Conservation (phyloP, 2,113 vertebrate species). For the Columba livia region DNA sequence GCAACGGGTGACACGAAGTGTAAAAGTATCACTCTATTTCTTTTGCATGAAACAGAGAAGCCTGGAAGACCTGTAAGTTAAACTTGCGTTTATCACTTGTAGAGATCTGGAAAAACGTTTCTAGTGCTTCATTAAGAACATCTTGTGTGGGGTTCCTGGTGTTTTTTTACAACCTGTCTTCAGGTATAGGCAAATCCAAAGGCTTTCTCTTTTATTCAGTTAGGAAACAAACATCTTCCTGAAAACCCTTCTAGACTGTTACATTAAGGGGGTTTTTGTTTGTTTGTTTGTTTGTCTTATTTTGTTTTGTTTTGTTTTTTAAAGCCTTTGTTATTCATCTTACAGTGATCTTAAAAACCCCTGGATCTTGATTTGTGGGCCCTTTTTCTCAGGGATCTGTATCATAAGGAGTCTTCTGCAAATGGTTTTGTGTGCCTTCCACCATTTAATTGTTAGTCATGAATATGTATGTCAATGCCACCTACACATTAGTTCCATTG, state of each 20-base stretch:
- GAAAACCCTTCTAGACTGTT: fast-evolving
- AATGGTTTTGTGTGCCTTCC: neutral
- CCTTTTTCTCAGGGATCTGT: neutral
- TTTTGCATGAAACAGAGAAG: neutral
- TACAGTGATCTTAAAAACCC: neutral
- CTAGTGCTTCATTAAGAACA: neutral
- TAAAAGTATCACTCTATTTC: neutral
- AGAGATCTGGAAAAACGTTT: neutral
- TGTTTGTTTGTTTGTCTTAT: neutral
- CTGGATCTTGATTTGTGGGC: neutral
- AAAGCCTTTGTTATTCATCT: neutral
- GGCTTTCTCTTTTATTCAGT: neutral
- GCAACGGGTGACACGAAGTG: neutral
- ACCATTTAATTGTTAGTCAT: neutral
- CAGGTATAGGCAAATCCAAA: neutral
- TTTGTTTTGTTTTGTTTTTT: neutral
- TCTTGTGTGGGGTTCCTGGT: neutral
- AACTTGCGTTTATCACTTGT: neutral
- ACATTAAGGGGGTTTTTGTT: neutral
- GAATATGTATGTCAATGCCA: neutral
- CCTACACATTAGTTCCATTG: neutral
- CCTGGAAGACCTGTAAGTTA: neutral
- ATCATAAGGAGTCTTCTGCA: neutral
- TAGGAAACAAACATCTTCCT: neutral
- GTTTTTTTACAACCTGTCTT: neutral